Conservation (phyloP, 2,113 vertebrate species). For the Phyllopteryx taeniolatus region DNA sequence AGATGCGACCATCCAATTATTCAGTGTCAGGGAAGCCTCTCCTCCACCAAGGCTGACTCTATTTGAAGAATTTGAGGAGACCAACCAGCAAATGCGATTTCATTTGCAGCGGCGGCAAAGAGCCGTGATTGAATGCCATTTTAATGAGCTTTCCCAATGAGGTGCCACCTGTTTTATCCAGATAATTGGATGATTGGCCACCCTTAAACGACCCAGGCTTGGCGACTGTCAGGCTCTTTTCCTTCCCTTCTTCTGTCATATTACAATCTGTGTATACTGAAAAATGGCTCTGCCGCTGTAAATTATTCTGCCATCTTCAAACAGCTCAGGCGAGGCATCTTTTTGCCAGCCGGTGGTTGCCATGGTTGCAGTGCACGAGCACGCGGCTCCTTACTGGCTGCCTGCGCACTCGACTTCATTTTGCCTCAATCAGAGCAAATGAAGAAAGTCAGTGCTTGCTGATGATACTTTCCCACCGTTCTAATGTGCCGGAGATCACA, state of each 20-base stretch:
- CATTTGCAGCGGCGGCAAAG: conserved; percentile 53
- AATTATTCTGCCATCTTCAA: conserved; percentile 6
- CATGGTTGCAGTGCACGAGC: not conserved
- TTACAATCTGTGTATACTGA: not conserved
- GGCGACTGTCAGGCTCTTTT: conserved; percentile 26
- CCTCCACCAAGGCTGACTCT: conserved; percentile 30
- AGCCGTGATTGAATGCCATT: conserved; percentile 56
- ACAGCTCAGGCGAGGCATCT: conserved; percentile 6
- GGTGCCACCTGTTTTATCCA: conserved; percentile 70
- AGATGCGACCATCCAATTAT: conserved; percentile 55
- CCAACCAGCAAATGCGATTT: conserved; percentile 57
- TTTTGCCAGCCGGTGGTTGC: not conserved
- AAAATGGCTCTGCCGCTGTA: conserved; percentile 9
- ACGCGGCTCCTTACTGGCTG: not conserved
- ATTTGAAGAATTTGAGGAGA: conserved; percentile 47
- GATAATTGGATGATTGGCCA: conserved; percentile 70
- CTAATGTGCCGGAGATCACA: not conserved
- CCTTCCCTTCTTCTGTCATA: not conserved
- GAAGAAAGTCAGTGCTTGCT: conserved; percentile 15
- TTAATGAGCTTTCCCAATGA: conserved; percentile 70
- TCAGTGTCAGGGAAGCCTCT: conserved; percentile 41
- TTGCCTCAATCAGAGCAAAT: conserved; percentile 22
- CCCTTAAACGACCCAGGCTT: conserved; percentile 58
- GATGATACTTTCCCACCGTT: not conserved
- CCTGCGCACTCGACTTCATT: not conserved